Conservation (phyloP, 2,797 vertebrate species). For the Falco biarmicus region DNA sequence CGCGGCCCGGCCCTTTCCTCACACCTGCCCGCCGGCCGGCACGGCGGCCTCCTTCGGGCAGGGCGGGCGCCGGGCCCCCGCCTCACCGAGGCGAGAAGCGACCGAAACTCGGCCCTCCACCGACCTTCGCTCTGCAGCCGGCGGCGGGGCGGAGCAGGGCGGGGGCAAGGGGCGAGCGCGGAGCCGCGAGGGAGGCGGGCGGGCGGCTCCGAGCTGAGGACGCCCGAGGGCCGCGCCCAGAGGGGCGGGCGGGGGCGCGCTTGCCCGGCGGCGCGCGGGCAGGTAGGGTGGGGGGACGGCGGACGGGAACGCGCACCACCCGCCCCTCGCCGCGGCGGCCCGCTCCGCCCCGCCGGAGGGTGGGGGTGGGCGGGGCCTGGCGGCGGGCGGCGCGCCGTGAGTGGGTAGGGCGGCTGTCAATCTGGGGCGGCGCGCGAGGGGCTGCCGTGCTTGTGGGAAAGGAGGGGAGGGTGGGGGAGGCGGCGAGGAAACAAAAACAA, state of each 20-base stretch:
- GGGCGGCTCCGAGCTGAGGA: too few species aligned
- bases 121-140: background rate
- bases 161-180: too few species aligned
- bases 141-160: too few species aligned
- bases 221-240: background rate
- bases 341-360: background rate
- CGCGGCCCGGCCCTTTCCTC: background rate
- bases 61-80: background rate
- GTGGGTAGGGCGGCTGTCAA: background rate
- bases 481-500: constrained; percentile 85
- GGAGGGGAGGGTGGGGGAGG: constrained; percentile 60
- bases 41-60: background rate
- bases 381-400: rapidly evolving
- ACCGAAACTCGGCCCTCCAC: background rate
- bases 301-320: background rate
- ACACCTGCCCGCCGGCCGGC: background rate
- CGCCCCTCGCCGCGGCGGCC: background rate
- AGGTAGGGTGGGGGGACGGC: background rate
- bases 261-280: background rate
- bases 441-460: constrained; percentile 47
- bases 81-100: background rate
- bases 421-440: background rate
- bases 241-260: background rate
- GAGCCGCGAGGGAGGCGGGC: too few species aligned
- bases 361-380: background rate